These are phyloP conservation scores for Colius striatus DNA, from an alignment of 2,113 vertebrate genomes.

Conservation along the genomic window DNA sequence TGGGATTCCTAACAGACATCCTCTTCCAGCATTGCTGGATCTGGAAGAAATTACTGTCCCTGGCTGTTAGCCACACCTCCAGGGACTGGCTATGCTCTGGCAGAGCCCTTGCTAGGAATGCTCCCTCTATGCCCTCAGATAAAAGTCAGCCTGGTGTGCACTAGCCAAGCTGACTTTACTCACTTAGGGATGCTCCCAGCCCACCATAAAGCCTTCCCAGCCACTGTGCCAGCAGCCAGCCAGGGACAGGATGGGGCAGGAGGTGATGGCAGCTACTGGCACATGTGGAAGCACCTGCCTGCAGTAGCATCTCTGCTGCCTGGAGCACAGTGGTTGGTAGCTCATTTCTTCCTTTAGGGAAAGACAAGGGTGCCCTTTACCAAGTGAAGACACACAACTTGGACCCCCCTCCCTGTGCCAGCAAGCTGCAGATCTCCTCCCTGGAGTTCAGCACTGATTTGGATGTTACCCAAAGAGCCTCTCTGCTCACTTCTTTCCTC, in stretches of 20 bases:
- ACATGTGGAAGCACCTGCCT: too few relatives aligned
- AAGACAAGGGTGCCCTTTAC: too few relatives aligned
- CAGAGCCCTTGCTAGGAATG: not conserved
- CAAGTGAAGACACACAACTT: too few relatives aligned
- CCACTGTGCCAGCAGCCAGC: not conserved
- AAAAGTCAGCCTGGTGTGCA: conserved; percentile 14
- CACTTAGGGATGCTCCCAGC: not conserved
- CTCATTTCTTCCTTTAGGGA: too few relatives aligned
- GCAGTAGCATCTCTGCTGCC: too few relatives aligned
- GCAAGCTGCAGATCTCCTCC: too few relatives aligned
- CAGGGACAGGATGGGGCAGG: not conserved
- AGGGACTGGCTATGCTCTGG: not conserved
- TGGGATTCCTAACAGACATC: conserved; percentile 4
- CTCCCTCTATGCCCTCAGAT: not conserved
- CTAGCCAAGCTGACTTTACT: conserved; percentile 1
- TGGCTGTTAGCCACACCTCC: conserved; percentile 38
- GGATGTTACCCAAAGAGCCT: too few relatives aligned
- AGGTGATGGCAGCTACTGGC: too few relatives aligned
- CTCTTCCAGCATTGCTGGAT: not conserved
- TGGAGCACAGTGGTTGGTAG: too few relatives aligned
- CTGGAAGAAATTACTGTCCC: conserved; percentile 56
- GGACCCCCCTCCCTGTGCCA: too few relatives aligned
- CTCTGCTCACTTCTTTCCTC: too few relatives aligned
- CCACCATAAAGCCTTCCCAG: not conserved
- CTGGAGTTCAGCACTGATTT: too few relatives aligned